These are phyloP conservation scores for Nomada fucata DNA, from an alignment of 2,888 invertebrate genomes.

Conservation along the genomic window DNA sequence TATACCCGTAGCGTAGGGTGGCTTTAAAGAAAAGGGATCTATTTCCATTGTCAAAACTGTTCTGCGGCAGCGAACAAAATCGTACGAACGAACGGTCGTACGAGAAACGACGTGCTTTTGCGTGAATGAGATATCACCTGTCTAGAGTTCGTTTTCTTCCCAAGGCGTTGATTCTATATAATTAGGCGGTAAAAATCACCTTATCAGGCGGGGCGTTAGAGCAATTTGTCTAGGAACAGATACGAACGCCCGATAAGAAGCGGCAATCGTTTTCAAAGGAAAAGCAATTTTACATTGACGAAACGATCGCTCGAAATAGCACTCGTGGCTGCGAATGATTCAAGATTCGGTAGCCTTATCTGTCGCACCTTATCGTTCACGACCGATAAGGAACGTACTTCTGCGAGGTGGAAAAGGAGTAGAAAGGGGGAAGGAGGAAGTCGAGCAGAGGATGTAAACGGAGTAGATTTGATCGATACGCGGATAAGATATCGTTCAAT, in stretches of 20 bases:
- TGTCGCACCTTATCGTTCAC: slow-evolving; percentile 70
- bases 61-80: neutral
- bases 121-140: no score
- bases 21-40: neutral
- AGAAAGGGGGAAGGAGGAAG: slow-evolving; percentile 28
- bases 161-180: no score
- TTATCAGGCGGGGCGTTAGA: neutral
- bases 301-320: slow-evolving; percentile 51
- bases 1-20: slow-evolving; percentile 5
- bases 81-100: neutral
- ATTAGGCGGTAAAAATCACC: neutral
- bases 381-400: slow-evolving; percentile 74
- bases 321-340: slow-evolving; percentile 51
- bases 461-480: slow-evolving; percentile 25
- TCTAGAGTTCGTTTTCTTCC: no score
- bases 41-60: neutral
- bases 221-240: neutral
- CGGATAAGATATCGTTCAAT: slow-evolving; percentile 10
- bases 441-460: neutral
- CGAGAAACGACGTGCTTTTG: no score
- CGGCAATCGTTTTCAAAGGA: neutral
- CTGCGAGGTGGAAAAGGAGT: slow-evolving; percentile 33
- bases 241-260: neutral
- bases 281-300: neutral
- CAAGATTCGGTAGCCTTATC: slow-evolving; percentile 72